Base-by-base conservation (phyloP, 2,797 vertebrate genomes). In the Chloroceryle inda region DNA sequence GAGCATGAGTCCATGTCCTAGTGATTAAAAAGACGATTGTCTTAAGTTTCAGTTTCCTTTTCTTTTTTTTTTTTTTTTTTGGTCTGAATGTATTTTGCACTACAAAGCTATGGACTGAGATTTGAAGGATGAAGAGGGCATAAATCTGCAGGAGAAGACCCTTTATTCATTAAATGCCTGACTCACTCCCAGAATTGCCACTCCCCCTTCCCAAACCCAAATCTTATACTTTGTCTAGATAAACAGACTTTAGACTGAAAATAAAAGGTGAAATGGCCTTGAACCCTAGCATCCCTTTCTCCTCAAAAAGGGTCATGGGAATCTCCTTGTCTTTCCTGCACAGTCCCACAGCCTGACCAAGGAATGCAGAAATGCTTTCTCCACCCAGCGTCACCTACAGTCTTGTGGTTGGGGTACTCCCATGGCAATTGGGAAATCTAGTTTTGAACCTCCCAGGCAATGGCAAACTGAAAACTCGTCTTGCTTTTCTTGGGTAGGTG, bases 341-440 rank as follows among this genome's bases (percentile, higher is more conserved):
- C 31, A 71, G 77, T 89, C 63, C 77, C 71, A 93, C 33, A 93
- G 31, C 11, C 82, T 92, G 92, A 95, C 86, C 94, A 91, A 94
- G 47, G 94, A 96, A 97, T 96, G 94, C 44, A 95, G 95, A 82
- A 96, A 79, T 23, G 80, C 29, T 88, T 93, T 93, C 95, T 95
- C 96, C 95, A 96, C 90, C 93, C 94, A 93, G 94, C 80, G 55
- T 97, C 94, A 96, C 93, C 96, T 96, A 84, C 80, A 94, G 85
- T 95, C 67, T 82, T 96, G 95, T 91, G 95, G 95, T 61, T 76
- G 77, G 84, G 80, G 93, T 97, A 94, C 92, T 97, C 96, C 94
- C 94, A 89, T 96, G 59, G 33, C 93, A 97, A 93, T 92, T 89
- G 94, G 64, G 90, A 96, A 90, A 95, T 0, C 0, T 31, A 82